Evolutionary conservation across 2,797 vertebrate genomes (phyloP), one percentile per base, ranked within the genome.

Genomic region (Anas georgica): DNA sequence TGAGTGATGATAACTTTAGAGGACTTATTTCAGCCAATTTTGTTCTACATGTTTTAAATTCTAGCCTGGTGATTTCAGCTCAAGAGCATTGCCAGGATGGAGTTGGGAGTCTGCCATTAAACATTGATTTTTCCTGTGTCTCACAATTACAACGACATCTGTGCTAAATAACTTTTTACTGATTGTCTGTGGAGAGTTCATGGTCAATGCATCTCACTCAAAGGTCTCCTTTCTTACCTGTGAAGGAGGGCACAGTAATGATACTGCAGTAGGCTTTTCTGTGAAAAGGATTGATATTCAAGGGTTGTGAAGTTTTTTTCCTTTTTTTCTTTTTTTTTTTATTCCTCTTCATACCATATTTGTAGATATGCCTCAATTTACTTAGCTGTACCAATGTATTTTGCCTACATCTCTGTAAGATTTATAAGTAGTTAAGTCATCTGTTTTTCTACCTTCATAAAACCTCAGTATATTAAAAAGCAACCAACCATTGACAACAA

Each of bases 81-180:
- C 85, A 89, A 94, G 82, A 96, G 41, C 84, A 90, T 56, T 97
- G 95, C 83, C 83, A 89, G 73, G 68, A 69, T 86, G 28, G 86
- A 94, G 92, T 86, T 96, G 85, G 83, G 82, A 95, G 41, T 89
- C 87, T 96, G 88, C 83, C 94, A 96, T 95, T 94, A 88, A 96
- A 96, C 88, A 96, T 83, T 93, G 94, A 96, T 97, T 97, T 96
- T 97, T 70, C 91, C 58, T 59, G 79, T 97, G 95, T 97, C 95
- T 97, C 98, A 97, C 95, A 97, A 94, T 98, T 98, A 98, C 97
- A 97, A 96, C 95, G 98, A 98, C 98, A 98, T 97, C 98, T 98
- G 98, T 96, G 96, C 95, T 97, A 93, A 96, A 97, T 96, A 96
- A 95, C 95, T 96, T 97, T 84, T 48, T 89, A 45, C 92, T 92